phyloP scores from a whole-genome alignment of 1,140 invertebrate species.

The Drosophila virilis region DNA sequence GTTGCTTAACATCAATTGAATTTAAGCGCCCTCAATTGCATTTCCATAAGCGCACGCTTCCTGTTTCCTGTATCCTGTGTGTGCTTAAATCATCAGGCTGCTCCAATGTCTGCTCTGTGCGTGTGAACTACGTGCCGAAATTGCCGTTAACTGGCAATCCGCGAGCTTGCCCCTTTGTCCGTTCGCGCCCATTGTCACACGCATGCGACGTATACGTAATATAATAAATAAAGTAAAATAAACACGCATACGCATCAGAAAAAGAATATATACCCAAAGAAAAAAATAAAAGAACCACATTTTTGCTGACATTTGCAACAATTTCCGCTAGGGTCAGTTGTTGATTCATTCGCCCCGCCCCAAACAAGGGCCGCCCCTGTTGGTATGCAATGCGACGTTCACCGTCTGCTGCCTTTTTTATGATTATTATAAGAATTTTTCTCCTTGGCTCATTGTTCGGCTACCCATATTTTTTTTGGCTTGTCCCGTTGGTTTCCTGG shows the following conservation, averaged over 20 bases:
- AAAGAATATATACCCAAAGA: background rate
- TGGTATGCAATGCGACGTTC: constrained; percentile 58
- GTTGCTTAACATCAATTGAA: constrained; percentile 45
- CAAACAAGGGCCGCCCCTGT: constrained; percentile 7
- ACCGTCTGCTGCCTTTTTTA: constrained; percentile 63
- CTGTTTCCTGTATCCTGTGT: constrained; percentile 39
- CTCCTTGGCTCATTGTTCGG: background rate
- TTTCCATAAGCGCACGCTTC: constrained; percentile 48
- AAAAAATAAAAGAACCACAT: constrained; percentile 31
- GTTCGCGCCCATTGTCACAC: constrained; percentile 2
- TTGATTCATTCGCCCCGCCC: constrained; percentile 29
- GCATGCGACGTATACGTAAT: constrained; percentile 37
- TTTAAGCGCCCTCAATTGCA: constrained; percentile 47
- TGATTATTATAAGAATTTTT: constrained; percentile 71
- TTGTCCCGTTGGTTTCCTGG: constrained; percentile 4
- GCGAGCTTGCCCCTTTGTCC: background rate
- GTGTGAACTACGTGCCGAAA: constrained; percentile 57
- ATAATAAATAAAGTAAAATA: constrained; percentile 66
- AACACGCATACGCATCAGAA: constrained; percentile 51
- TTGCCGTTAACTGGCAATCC: constrained; percentile 46
- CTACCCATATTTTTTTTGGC: constrained; percentile 4
- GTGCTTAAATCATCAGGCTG: constrained; percentile 44
- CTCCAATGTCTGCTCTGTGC: constrained; percentile 9
- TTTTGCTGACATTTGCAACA: constrained; percentile 79
- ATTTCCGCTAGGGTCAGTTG: constrained; percentile 75